Evolutionary conservation across 2,797 vertebrate species (phyloP).

Genomic region (Poecilia gillii): DNA sequence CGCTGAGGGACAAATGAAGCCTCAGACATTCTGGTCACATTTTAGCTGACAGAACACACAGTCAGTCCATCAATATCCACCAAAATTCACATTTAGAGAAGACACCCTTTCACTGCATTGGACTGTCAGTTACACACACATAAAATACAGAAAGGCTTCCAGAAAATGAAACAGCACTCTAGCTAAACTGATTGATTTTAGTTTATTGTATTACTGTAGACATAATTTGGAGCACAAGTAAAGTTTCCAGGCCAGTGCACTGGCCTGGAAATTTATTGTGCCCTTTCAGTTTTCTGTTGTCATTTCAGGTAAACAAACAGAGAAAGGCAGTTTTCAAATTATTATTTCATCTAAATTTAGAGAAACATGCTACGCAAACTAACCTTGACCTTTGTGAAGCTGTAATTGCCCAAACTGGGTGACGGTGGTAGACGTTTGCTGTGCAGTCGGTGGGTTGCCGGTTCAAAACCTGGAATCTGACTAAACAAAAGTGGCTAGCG

Average conservation of each 20-base stretch:
- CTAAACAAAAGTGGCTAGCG: no score
- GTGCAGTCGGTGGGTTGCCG: no score
- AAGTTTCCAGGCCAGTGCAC: slow-evolving; percentile 2
- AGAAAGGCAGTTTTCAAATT: not conserved
- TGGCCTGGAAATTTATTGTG: not conserved
- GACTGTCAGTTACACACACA: slow-evolving; percentile 31
- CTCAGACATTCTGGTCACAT: slow-evolving; percentile 62
- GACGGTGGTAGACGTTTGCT: no score
- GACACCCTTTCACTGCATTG: slow-evolving; percentile 31
- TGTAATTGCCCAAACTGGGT: not conserved
- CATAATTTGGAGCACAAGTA: slow-evolving; percentile 61
- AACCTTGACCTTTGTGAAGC: not conserved
- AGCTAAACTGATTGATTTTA: slow-evolving; percentile 52
- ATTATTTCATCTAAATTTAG: not conserved
- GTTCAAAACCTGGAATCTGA: no score
- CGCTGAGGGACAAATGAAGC: slow-evolving; percentile 41
- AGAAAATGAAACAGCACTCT: slow-evolving; percentile 45
- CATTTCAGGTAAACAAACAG: not conserved
- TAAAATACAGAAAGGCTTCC: slow-evolving; percentile 49
- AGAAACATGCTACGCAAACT: not conserved
- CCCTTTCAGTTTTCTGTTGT: not conserved
- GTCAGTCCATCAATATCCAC: slow-evolving; percentile 61
- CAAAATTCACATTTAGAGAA: slow-evolving; percentile 47
- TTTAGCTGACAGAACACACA: slow-evolving; percentile 61
- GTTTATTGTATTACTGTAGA: slow-evolving; percentile 53